Evolutionary conservation across 2,797 vertebrate genomes (phyloP).

Genomic region (Distichodus sexfasciatus): DNA sequence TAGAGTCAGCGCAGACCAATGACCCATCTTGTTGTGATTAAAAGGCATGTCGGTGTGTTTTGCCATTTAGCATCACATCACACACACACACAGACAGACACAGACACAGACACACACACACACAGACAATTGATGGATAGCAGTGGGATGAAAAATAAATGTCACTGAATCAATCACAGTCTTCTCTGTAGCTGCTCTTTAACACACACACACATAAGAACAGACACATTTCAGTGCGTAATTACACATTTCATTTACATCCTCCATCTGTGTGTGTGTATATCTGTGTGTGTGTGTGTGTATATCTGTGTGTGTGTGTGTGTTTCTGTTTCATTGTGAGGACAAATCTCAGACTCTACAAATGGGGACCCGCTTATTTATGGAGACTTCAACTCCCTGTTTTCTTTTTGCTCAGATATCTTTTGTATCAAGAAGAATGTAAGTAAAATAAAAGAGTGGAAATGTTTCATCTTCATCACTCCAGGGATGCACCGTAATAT

Average conservation of each 20-base stretch:
- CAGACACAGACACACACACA: conserved; percentile 31
- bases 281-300: conserved; percentile 13
- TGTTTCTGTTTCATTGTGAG: too few relatives aligned
- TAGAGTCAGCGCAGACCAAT: conserved; percentile 22
- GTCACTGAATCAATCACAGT: conserved; percentile 44
- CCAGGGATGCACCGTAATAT: too few relatives aligned
- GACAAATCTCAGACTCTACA: too few relatives aligned
- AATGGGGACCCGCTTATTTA: too few relatives aligned
- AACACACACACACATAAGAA: neutral
- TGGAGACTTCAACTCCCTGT: too few relatives aligned
- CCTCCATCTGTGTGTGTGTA: neutral
- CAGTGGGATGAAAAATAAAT: conserved; percentile 43
- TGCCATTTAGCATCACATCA: conserved; percentile 34
- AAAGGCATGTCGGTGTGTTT: conserved; percentile 12
- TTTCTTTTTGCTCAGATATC: too few relatives aligned
- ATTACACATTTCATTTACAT: too few relatives aligned
- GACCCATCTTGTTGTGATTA: conserved; percentile 41
- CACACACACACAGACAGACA: conserved; percentile 10
- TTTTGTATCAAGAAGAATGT: too few relatives aligned
- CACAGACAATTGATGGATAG: conserved; percentile 29
- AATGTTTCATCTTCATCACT: too few relatives aligned
- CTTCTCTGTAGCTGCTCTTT: conserved; percentile 7
- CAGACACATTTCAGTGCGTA: too few relatives aligned
- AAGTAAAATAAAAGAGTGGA: too few relatives aligned
- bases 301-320: conserved; percentile 7